Conservation (phyloP, 2,113 vertebrate genomes). For the Gambusia holbrooki region DNA sequence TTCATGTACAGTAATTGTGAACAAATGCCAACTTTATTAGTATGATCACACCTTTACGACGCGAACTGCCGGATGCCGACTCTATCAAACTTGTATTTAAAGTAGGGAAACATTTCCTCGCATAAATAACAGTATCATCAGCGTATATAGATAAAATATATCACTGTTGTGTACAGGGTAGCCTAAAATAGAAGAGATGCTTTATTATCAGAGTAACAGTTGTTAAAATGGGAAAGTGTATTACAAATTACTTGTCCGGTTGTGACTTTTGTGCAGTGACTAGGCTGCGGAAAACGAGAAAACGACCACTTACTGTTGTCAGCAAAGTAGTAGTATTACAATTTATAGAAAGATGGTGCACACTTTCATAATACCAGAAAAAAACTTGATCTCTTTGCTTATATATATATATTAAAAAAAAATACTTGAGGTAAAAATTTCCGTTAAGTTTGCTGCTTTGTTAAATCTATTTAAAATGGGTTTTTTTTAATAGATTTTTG, state of each 20-base stretch:
- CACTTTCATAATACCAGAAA: neutral
- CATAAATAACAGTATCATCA: conserved; percentile 49
- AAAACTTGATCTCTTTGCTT: neutral
- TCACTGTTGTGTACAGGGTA: conserved; percentile 62
- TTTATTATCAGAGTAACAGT: conserved; percentile 37
- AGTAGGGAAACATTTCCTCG: conserved; percentile 44
- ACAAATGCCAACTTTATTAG: conserved; percentile 53
- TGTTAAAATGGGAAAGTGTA: conserved; percentile 36
- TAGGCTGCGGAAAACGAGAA: conserved; percentile 38
- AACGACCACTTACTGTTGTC: conserved; percentile 20
- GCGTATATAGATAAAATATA: conserved; percentile 47
- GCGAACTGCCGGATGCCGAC: conserved; percentile 63
- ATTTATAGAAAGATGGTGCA: conserved; percentile 8
- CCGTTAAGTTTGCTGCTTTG: neutral
- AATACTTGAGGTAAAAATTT: neutral
- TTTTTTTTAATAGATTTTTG: neutral
- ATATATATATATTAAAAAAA: neutral
- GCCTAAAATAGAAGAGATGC: conserved; percentile 57
- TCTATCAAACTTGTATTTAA: conserved; percentile 65
- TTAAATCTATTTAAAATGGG: neutral
- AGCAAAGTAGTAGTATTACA: conserved; percentile 30
- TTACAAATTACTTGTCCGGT: conserved; percentile 34
- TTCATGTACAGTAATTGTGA: conserved; percentile 58
- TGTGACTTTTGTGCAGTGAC: conserved; percentile 43
- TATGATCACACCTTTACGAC: conserved; percentile 39